Base-by-base conservation (phyloP, 2,888 invertebrate species). In the Priocnemis perturbator region DNA sequence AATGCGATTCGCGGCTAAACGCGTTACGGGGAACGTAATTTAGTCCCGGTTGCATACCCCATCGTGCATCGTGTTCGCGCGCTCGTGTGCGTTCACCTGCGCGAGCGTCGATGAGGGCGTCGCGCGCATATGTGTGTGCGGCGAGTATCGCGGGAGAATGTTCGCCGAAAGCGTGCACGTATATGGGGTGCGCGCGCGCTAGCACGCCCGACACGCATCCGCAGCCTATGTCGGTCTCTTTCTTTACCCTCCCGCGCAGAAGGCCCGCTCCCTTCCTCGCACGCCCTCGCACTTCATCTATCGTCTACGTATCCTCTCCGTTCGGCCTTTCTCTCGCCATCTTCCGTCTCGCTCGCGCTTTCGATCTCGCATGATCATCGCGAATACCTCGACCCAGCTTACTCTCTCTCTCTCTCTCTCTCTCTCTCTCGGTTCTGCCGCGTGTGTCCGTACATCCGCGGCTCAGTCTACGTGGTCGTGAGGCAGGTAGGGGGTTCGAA, bases 1-100 rank as follows among this genome's bases (percentile, higher is more conserved):
- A 86, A 86, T 86, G 85, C 81, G 87, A 88, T 87, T 86, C 87
- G 85, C 83, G 82, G 85, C 86, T 88, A 87, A 88, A 88, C 84
- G 86, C 83, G 86, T 87, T 87, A 87, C 82, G 83, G 79, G 83
- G 81, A 87, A 86, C 85, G 85, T 85, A 87, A 88, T 87, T 87
- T 86, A 86, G 83, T 85, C 79, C 81, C 82, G 81, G 81, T 80
- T 73, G 77, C 76, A 82, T 78, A 76, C 74, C 72, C 78, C 76
- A 75, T 80, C 78, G 77, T 74, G 73, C 67, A 62, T 70, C 65
- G 67, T 73, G 69, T 71, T 65, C 74, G 76, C 70, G 26, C 60
- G 74, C 62, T 47, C 67, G 61, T 65, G 67, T 67, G 73, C 68
- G 70, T 74, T 74, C 70, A 68, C 67, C 73, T 57, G 11, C 45